These are phyloP conservation scores for Aleiodes leptofemur DNA, from an alignment of 2,888 invertebrate species.

Conservation along the genomic window DNA sequence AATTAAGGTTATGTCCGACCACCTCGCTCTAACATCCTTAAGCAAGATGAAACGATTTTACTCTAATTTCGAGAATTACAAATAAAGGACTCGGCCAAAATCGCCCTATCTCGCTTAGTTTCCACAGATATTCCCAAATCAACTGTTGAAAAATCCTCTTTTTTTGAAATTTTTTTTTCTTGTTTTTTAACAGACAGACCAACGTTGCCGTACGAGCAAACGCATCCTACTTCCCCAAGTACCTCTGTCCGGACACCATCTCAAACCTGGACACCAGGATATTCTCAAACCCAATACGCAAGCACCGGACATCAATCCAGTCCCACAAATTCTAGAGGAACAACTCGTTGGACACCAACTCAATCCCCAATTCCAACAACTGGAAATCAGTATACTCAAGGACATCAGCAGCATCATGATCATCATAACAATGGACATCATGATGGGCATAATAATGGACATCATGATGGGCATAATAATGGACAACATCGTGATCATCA, in stretches of 20 bases:
- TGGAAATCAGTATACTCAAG: background rate
- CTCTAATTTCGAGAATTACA: no score
- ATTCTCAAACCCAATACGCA: conserved; percentile 31
- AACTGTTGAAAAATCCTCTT: background rate
- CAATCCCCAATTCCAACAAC: background rate
- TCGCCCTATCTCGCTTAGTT: background rate
- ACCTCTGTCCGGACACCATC: background rate
- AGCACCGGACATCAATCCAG: conserved; percentile 47
- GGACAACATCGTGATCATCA: conserved; percentile 38
- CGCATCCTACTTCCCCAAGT: background rate
- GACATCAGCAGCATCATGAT: conserved; percentile 40
- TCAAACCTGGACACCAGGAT: conserved; percentile 33
- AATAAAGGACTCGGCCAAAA: background rate
- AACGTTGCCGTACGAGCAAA: conserved; percentile 4
- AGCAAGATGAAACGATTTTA: no score
- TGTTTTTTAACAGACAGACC: conserved; percentile 36
- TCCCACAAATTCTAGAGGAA: conserved; percentile 43
- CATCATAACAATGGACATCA: conserved; percentile 42
- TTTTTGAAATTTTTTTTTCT: background rate
- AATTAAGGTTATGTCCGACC: no score
- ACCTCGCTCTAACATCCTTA: no score
- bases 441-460: no score
- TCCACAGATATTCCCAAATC: background rate
- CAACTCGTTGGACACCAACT: conserved; percentile 28
- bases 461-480: background rate